These are phyloP conservation scores for Cheilosia urbana DNA, from an alignment of 2,888 invertebrate genomes.

Conservation along the genomic window DNA sequence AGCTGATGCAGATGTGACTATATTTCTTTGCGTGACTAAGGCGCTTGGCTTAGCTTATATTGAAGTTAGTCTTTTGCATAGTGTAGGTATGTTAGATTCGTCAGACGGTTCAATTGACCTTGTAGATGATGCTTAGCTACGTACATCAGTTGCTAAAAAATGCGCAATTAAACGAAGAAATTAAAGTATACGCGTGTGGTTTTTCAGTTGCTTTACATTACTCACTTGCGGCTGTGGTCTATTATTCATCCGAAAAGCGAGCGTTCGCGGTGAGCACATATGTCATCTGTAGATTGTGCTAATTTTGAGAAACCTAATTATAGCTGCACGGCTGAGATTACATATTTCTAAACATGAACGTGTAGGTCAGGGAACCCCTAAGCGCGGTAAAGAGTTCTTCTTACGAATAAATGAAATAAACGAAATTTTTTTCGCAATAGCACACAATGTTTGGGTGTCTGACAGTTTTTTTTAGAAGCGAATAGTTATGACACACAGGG, in stretches of 20 bases:
- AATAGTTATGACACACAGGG: no score
- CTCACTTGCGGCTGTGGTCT: background rate
- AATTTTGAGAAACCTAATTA: background rate
- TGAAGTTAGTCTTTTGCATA: no score
- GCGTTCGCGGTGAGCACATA: background rate
- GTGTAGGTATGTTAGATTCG: no score
- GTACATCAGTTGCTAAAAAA: background rate
- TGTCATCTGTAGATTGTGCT: slow-evolving; percentile 3
- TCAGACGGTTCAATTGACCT: no score
- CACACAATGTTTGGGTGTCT: no score
- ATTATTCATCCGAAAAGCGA: background rate
- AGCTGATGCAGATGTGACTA: no score
- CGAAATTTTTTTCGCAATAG: background rate
- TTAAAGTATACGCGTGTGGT: background rate
- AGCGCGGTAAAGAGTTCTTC: background rate
- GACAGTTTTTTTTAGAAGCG: no score
- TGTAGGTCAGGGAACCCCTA: background rate
- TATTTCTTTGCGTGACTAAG: no score
- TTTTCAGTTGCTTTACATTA: background rate
- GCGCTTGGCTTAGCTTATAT: no score
- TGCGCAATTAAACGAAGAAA: background rate
- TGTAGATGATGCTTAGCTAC: no score
- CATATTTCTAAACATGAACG: background rate
- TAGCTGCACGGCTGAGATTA: background rate
- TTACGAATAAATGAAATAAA: background rate